Evolutionary conservation across 2,113 vertebrate species (phyloP).

Genomic region (Tragelaphus scriptus): DNA sequence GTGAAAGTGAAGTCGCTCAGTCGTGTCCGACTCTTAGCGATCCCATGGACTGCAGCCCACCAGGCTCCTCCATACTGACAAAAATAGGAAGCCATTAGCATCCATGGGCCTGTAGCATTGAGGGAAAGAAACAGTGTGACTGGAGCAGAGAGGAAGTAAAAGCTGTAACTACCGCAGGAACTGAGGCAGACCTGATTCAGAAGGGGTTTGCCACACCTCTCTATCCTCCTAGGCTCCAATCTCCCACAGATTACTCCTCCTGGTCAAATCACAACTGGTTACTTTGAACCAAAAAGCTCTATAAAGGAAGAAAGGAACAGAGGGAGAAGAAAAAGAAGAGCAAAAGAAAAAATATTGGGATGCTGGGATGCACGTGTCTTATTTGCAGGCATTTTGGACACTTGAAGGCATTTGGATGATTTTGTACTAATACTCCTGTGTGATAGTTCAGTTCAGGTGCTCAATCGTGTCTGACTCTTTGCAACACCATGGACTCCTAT

Average conservation of each 20-base stretch:
- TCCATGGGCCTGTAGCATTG: background rate
- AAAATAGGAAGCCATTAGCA: background rate
- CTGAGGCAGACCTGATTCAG: background rate
- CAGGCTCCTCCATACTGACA: background rate
- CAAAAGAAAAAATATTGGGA: background rate
- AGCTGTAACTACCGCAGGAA: rapidly evolving
- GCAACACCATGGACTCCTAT: background rate
- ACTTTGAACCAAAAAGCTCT: background rate
- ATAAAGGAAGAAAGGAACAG: background rate
- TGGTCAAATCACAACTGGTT: background rate
- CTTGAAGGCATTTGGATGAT: background rate
- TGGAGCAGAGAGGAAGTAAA: background rate
- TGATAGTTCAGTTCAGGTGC: background rate
- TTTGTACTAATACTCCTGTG: background rate
- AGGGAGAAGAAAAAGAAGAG: background rate
- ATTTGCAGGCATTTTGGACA: background rate
- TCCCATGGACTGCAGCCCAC: no score
- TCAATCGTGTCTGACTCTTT: background rate
- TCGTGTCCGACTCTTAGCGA: no score
- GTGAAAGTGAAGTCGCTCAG: no score
- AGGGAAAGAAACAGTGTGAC: background rate
- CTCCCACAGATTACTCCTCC: background rate
- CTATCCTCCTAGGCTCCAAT: background rate
- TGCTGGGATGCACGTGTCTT: background rate
- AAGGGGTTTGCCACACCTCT: background rate